phyloP scores from a whole-genome alignment of 2,888 invertebrate genomes.

The Tetrapedia diversipes region DNA sequence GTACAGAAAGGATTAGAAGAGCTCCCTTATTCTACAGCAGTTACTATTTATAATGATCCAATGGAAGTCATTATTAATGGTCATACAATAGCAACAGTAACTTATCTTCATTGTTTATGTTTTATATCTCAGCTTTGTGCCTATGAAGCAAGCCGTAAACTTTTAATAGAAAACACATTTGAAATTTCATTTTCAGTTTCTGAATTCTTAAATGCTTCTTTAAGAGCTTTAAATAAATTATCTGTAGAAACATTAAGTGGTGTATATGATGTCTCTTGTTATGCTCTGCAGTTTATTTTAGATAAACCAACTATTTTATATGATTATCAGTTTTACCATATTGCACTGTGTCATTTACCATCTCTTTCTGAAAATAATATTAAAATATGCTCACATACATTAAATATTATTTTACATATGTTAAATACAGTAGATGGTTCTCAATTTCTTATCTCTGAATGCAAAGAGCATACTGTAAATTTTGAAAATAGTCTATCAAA shows the following conservation, averaged over 20 bases:
- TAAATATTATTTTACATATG: constrained; percentile 76
- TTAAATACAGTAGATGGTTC: constrained; percentile 75
- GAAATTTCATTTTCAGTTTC: constrained; percentile 70
- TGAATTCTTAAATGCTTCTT: constrained; percentile 72
- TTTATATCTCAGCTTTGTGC: constrained; percentile 77
- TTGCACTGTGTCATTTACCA: constrained; percentile 73
- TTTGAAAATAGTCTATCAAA: constrained; percentile 57
- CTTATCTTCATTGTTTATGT: constrained; percentile 78
- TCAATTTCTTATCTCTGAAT: constrained; percentile 73
- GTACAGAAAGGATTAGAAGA: constrained; percentile 71
- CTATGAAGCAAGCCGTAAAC: constrained; percentile 71
- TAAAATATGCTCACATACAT: constrained; percentile 76
- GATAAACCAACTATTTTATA: constrained; percentile 70
- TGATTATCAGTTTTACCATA: constrained; percentile 74
- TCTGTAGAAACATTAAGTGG: constrained; percentile 72
- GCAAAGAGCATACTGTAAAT: constrained; percentile 67
- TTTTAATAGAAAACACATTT: constrained; percentile 70
- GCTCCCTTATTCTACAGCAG: constrained; percentile 65
- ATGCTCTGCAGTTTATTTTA: constrained; percentile 73
- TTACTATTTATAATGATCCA: constrained; percentile 75
- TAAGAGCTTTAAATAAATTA: constrained; percentile 74
- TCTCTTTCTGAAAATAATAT: constrained; percentile 62
- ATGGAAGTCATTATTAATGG: constrained; percentile 77
- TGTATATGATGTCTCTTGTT: constrained; percentile 74
- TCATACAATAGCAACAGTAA: constrained; percentile 75